A percentile compares a stretch with the other conserved stretches of the same genome.
phyloP scores from a whole-genome alignment of 1,140 invertebrate genomes.

The Euwallacea fornicatus region DNA sequence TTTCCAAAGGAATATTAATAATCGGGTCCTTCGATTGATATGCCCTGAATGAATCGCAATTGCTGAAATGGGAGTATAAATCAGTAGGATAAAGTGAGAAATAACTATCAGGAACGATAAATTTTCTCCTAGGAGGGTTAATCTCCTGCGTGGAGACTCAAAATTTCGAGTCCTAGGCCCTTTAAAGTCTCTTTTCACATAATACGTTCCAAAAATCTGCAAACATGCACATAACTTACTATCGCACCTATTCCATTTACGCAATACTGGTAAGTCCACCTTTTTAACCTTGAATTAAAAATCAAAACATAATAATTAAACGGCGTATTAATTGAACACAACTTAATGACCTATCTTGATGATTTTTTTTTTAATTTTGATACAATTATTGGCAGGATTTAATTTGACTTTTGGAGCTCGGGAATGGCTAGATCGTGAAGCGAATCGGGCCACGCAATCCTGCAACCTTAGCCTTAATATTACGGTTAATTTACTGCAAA shows the following conservation, averaged over 20 bases:
- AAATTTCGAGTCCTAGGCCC: not conserved
- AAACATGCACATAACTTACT: not conserved
- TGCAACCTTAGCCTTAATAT: not conserved
- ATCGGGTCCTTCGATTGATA: conserved; percentile 60
- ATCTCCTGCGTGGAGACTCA: not conserved
- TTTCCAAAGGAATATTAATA: conserved; percentile 43
- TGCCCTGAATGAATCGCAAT: conserved; percentile 43
- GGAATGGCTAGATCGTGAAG: not conserved
- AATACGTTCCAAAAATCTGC: not conserved
- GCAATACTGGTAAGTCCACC: too few species aligned
- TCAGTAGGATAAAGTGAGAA: not conserved
- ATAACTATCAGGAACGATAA: not conserved
- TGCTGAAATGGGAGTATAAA: conserved; percentile 36
- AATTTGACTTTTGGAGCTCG: not conserved
- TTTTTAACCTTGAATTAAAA: too few species aligned
- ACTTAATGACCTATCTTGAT: too few species aligned
- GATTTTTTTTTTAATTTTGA: too few species aligned
- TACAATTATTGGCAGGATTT: too few species aligned
- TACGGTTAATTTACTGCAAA: not conserved
- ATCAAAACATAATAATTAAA: too few species aligned
- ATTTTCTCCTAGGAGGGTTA: not conserved
- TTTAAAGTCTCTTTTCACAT: not conserved
- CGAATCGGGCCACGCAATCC: too few species aligned
- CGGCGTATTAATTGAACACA: too few species aligned
- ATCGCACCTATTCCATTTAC: too few species aligned